phyloP scores from a whole-genome alignment of 2,113 vertebrate species.

The Podarcis muralis region DNA sequence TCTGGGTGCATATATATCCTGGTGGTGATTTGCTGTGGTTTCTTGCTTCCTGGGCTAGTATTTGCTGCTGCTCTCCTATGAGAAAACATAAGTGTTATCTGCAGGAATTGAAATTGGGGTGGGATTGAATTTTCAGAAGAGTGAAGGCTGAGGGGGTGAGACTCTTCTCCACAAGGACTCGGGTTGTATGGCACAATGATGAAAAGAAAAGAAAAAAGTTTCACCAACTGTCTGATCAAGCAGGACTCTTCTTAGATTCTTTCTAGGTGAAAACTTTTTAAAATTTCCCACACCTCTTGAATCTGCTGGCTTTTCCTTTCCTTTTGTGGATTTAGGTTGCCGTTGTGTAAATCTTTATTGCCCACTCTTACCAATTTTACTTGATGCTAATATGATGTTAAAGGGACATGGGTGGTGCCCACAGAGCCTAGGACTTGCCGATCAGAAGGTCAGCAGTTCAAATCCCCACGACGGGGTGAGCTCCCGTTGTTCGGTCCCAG shows the following conservation, averaged over 20 bases:
- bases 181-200: too few relatives aligned
- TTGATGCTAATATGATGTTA: not conserved
- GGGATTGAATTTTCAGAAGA: not conserved
- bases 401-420: too few relatives aligned
- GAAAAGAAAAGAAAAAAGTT: too few relatives aligned
- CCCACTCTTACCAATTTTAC: not conserved
- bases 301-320: not conserved
- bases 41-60: not conserved
- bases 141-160: not conserved
- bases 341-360: not conserved
- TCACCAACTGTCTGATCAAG: too few relatives aligned
- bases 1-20: not conserved
- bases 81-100: not conserved
- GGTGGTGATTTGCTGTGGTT: not conserved
- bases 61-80: not conserved
- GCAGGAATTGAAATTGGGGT: not conserved
- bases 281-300: not conserved
- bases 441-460: too few relatives aligned
- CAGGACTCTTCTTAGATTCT: not conserved
- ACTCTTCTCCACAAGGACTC: too few relatives aligned
- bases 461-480: too few relatives aligned
- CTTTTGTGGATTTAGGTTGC: not conserved
- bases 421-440: too few relatives aligned
- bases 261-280: not conserved
- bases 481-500: fast-evolving